Conservation (phyloP, 2,113 vertebrate genomes). For the Heloderma charlesbogerti region DNA sequence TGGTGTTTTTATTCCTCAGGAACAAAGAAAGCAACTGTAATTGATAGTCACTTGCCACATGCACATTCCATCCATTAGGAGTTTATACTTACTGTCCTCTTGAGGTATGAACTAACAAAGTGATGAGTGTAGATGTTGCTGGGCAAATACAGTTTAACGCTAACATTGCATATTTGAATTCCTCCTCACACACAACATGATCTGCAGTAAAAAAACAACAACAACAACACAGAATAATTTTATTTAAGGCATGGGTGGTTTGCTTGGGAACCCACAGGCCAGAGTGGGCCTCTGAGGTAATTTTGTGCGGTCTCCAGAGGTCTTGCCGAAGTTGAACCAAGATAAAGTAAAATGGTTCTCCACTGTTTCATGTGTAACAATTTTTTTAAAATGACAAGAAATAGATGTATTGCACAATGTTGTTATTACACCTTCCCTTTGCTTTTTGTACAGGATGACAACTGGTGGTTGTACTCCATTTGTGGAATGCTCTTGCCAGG, state of each 20-base stretch:
- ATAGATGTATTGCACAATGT: background rate
- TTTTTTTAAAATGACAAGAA: background rate
- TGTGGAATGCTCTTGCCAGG: background rate
- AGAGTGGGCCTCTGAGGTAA: background rate
- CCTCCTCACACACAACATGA: constrained; percentile 98
- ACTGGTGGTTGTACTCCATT: background rate
- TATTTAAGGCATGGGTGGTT: background rate
- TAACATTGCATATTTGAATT: constrained; percentile 97
- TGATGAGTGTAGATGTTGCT: constrained; percentile 95
- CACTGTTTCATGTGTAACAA: background rate
- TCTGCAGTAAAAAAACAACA: constrained; percentile 79
- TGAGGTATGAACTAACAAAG: constrained; percentile 95
- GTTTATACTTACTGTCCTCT: constrained; percentile 92
- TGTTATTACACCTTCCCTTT: background rate
- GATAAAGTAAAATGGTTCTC: background rate
- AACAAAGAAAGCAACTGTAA: background rate
- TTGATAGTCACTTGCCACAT: background rate
- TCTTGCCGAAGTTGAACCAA: background rate
- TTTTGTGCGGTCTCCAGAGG: no score
- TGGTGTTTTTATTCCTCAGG: background rate
- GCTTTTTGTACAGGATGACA: no score
- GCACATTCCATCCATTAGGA: constrained; percentile 13
- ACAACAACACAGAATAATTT: background rate
- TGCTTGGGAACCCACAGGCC: no score
- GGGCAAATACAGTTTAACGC: constrained; percentile 96